Evolutionary conservation across 1,140 invertebrate species (phyloP).

Genomic region (Lepidurus apus): DNA sequence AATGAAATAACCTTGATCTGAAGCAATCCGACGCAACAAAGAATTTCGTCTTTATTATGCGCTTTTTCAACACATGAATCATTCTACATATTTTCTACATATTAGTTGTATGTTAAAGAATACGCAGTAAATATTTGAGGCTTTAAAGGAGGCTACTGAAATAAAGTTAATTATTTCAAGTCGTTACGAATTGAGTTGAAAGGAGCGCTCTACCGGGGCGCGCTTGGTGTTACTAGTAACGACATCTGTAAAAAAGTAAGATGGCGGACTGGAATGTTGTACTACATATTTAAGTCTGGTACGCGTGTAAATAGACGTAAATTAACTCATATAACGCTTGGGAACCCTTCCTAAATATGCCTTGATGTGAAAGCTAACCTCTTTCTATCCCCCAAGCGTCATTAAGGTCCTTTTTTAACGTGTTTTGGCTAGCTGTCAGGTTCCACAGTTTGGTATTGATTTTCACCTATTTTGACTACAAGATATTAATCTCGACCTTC

Average conservation of each 20-base stretch:
- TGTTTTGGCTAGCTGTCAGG: constrained; percentile 21
- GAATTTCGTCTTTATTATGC: too few relatives aligned
- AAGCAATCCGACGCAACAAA: too few relatives aligned
- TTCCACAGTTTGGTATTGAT: constrained; percentile 18
- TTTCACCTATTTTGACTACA: constrained; percentile 22
- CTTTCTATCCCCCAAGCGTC: not conserved
- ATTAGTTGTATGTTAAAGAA: too few relatives aligned
- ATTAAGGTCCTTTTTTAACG: constrained; percentile 15
- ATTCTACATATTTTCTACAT: too few relatives aligned
- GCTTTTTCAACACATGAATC: too few relatives aligned
- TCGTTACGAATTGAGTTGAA: not conserved
- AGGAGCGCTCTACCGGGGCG: constrained; percentile 4
- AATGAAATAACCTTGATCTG: too few relatives aligned
- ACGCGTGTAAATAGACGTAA: constrained; percentile 19
- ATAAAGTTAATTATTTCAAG: not conserved
- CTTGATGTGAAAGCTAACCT: not conserved
- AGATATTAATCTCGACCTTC: not conserved
- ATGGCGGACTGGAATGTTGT: constrained; percentile 21
- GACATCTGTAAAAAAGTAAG: constrained; percentile 20
- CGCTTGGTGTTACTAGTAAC: not conserved
- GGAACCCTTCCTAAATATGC: not conserved
- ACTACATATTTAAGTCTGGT: constrained; percentile 22
- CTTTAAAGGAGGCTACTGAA: not conserved
- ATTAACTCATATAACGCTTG: not conserved
- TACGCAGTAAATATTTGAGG: too few relatives aligned